phyloP scores from a whole-genome alignment of 2,113 vertebrate species.

The Megaceryle maxima region DNA sequence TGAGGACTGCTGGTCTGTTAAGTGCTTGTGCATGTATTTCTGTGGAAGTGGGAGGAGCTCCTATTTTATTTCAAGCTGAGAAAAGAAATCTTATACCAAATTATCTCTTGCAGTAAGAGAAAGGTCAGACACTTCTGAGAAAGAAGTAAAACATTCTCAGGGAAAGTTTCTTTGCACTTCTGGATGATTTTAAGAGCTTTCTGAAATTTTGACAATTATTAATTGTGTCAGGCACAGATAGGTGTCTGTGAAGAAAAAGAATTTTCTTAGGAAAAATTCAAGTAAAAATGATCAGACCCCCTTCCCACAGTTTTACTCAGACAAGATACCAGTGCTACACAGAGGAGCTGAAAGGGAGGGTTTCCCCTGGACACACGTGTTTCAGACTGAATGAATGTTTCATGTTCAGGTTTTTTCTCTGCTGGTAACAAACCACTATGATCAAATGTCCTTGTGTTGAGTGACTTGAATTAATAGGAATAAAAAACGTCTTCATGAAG shows the following conservation, averaged over 20 bases:
- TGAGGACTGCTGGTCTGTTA: neutral
- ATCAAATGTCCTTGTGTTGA: neutral
- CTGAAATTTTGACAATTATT: neutral
- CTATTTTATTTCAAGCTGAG: conserved; percentile 10
- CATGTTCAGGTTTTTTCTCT: neutral
- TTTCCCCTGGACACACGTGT: neutral
- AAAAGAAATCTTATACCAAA: conserved; percentile 6
- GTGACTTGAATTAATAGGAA: neutral
- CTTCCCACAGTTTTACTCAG: neutral
- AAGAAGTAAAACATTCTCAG: neutral
- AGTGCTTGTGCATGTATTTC: neutral
- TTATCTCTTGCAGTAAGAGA: neutral
- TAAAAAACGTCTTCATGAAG: neutral
- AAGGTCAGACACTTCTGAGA: neutral
- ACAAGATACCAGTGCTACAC: neutral
- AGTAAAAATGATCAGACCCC: neutral
- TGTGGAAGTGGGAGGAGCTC: neutral
- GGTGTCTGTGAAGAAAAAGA: neutral
- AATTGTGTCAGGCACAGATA: neutral
- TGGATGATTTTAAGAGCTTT: neutral
- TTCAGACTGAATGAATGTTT: neutral
- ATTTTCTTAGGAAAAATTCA: neutral
- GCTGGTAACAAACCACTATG: neutral
- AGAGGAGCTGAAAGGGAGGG: neutral
- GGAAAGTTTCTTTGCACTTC: neutral